Conservation (phyloP, 2,797 vertebrate species). For the Gobionotothen gibberifrons region DNA sequence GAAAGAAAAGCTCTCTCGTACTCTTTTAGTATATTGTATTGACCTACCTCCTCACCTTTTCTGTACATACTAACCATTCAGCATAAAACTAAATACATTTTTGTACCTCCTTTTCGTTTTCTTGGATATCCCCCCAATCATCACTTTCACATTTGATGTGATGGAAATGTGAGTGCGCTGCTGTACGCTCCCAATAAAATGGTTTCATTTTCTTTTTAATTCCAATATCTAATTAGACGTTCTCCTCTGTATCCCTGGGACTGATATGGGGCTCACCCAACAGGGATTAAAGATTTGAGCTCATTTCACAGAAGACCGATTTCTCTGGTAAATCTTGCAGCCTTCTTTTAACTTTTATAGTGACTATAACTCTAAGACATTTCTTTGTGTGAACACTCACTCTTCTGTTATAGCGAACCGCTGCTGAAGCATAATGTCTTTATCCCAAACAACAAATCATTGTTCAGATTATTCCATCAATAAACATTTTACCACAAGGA, state of each 20-base stretch:
- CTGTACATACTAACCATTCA: background rate
- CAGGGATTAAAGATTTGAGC: constrained; percentile 54
- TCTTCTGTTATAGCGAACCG: background rate
- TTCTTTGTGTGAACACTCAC: constrained; percentile 14
- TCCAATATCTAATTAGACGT: constrained; percentile 41
- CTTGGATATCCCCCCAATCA: constrained; percentile 10
- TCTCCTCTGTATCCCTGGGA: constrained; percentile 33
- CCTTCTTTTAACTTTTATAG: constrained; percentile 12
- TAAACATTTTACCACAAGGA: constrained; percentile 52
- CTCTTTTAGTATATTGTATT: no score
- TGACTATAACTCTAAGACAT: constrained; percentile 27
- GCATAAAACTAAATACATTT: constrained; percentile 1
- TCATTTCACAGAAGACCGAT: constrained; percentile 57
- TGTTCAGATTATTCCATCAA: constrained; percentile 36
- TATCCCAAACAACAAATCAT: constrained; percentile 8
- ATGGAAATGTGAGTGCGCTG: constrained; percentile 31
- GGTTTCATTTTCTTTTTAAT: constrained; percentile 42
- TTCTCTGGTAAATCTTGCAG: constrained; percentile 27
- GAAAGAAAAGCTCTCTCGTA: no score
- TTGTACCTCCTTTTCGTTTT: constrained; percentile 8
- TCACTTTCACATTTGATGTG: constrained; percentile 30
- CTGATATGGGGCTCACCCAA: constrained; percentile 38
- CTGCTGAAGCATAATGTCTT: constrained; percentile 16
- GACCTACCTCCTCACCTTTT: background rate
- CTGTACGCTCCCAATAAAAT: constrained; percentile 13